Evolutionary conservation across 2,888 invertebrate species (phyloP), one percentile per base, ranked within the genome.

Genomic region (Drosophila melanosoma): DNA sequence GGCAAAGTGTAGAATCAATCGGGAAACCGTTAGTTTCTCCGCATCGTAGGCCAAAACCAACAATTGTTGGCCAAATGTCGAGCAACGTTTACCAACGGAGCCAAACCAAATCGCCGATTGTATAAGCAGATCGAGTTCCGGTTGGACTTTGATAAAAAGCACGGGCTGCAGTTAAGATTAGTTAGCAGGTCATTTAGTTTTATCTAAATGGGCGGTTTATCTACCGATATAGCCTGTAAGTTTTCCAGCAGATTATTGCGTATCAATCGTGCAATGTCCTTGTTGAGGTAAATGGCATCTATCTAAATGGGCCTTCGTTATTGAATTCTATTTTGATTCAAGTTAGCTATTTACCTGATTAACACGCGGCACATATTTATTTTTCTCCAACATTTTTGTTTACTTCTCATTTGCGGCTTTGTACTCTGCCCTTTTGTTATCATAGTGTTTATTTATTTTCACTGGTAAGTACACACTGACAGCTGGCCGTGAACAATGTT

Each of bases 21-120:
- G 95, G 33, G 94, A 93, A 29, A 90, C 91, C 0, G 95, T 94
- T 58, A 96, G 93, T 79, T 94, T 93, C 17, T 94, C 94, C n/a
- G 94, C 94, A 63, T 94, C 94, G 91, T 98, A 98, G 79, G 95
- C 95, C 42, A 98, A 94, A 42, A 96, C 96, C 10, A 98, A 93
- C 89, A 98, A 94, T 83, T 96, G 96, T 91, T 98, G 98, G 0
- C 98, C 98, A 94, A 98, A 97, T 15, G 97, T 97, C 8, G 95
- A 94, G 79, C 95, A 95, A 67, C 95, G 94, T 82, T 94, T 94
- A 72, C 94, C 94, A 17, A 97, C 91, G 0, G 97, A 96, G 85
- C 96, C 95, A 83, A 95, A 95, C 94, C 96, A 96, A 70, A 97
- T 94, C 68, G 95, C 94, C 75, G 96, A 94, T 86, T 95, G 94